phyloP scores from a whole-genome alignment of 2,113 vertebrate species.

The Podiceps cristatus region DNA sequence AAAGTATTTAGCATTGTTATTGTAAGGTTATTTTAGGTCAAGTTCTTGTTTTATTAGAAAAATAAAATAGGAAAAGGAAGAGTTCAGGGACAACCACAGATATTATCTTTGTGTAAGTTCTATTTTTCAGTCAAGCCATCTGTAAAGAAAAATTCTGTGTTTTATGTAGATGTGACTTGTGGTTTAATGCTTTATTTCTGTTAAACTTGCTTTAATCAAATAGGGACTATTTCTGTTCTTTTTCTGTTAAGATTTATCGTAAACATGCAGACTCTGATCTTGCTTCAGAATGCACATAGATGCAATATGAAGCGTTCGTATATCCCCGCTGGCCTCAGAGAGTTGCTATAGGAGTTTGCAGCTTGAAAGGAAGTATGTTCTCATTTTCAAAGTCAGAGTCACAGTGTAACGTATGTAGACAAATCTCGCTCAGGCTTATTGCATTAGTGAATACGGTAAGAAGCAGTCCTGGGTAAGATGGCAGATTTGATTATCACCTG shows the following conservation, averaged over 20 bases:
- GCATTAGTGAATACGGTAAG: not conserved
- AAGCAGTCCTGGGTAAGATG: not conserved
- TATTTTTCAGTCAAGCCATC: slow-evolving; percentile 46
- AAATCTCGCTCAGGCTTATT: not conserved
- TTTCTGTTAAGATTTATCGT: not conserved
- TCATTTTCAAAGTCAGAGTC: not conserved
- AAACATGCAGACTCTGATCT: not conserved
- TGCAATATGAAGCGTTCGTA: not conserved
- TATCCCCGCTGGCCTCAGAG: not conserved
- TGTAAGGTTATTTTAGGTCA: slow-evolving; percentile 72
- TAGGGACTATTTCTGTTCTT: not conserved
- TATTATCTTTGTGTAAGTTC: slow-evolving; percentile 43
- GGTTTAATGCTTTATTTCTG: not conserved
- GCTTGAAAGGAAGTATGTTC: not conserved
- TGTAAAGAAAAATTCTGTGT: slow-evolving; percentile 1
- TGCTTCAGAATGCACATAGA: not conserved
- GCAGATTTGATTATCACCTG: not conserved
- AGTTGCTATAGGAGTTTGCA: not conserved
- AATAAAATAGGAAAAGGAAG: slow-evolving; percentile 67
- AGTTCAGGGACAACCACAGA: slow-evolving; percentile 52
- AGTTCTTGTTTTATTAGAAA: slow-evolving; percentile 58
- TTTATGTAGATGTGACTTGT: not conserved
- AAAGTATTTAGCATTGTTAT: slow-evolving; percentile 69
- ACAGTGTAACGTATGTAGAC: not conserved
- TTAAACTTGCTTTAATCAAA: not conserved